These are phyloP conservation scores for Epistrophe eligans DNA, from an alignment of 2,888 invertebrate genomes.

Conservation along the genomic window DNA sequence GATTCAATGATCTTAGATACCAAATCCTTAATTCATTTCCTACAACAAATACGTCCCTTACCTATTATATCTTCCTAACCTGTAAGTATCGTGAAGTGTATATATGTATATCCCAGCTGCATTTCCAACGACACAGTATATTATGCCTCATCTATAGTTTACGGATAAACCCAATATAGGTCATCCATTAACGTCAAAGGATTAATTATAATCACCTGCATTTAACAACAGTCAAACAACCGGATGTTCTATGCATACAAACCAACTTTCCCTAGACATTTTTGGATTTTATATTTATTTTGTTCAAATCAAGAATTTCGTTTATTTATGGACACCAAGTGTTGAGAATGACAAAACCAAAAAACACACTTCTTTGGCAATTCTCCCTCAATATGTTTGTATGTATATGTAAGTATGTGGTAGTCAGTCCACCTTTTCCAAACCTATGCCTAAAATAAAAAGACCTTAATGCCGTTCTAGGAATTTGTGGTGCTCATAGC, in stretches of 20 bases:
- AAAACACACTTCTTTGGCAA: constrained; percentile 57
- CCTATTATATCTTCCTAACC: too few relatives aligned
- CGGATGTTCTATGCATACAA: background rate
- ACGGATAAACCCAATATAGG: too few relatives aligned
- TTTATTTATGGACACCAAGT: constrained; percentile 68
- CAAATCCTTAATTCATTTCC: too few relatives aligned
- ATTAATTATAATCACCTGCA: background rate
- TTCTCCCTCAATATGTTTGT: constrained; percentile 14
- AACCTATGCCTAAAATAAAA: background rate
- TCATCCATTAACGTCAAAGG: background rate
- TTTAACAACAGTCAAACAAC: background rate
- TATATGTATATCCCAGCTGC: too few relatives aligned
- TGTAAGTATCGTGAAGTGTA: too few relatives aligned
- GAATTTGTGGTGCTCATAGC: background rate
- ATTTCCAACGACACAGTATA: too few relatives aligned
- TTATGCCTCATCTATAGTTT: too few relatives aligned
- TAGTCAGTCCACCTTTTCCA: background rate
- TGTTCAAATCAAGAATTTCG: constrained; percentile 25
- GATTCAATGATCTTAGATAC: too few relatives aligned
- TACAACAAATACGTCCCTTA: too few relatives aligned
- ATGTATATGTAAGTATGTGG: background rate
- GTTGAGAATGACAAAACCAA: constrained; percentile 58
- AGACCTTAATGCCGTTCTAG: background rate
- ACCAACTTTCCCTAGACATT: background rate
- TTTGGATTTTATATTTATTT: background rate